Evolutionary conservation across 2,888 invertebrate genomes (phyloP).

Genomic region (Drosophila longiperda): DNA sequence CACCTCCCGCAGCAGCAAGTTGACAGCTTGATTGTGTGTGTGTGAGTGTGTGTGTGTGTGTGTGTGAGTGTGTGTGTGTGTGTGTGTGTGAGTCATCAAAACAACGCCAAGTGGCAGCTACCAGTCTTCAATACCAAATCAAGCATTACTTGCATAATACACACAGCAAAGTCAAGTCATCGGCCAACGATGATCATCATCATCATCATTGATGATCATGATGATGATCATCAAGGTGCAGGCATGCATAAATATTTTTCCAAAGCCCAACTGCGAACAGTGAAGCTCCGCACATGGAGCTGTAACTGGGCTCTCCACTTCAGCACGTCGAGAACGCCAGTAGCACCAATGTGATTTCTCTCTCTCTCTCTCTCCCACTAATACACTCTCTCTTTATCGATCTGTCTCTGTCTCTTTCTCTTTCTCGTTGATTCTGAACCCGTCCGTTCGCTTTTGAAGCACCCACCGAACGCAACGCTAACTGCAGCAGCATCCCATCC

Average conservation of each 20-base stretch:
- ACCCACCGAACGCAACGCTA: conserved; percentile 59
- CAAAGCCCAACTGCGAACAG: conserved; percentile 51
- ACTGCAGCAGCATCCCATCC: conserved; percentile 54
- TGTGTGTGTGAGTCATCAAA: conserved; percentile 67
- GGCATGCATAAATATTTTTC: conserved; percentile 78
- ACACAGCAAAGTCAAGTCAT: conserved; percentile 73
- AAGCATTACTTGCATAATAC: conserved; percentile 82
- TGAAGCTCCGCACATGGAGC: conserved; percentile 37
- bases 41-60: conserved; percentile 47
- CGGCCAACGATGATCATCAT: conserved; percentile 61
- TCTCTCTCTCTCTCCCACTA: not conserved
- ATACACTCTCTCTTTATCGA: not conserved
- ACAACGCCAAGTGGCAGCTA: conserved; percentile 71
- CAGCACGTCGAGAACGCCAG: conserved; percentile 64
- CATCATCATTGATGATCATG: conserved; percentile 25
- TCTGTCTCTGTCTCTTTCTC: not conserved
- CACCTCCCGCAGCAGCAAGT: conserved; percentile 23
- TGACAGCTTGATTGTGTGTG: conserved; percentile 40
- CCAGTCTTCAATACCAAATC: conserved; percentile 80
- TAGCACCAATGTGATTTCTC: conserved; percentile 39
- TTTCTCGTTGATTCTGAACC: conserved; percentile 28
- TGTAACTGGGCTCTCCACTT: conserved; percentile 56
- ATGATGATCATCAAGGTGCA: conserved; percentile 28
- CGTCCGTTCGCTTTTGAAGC: conserved; percentile 68
- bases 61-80: conserved; percentile 4